Percentiles rank a stretch among this genome's conserved stretches.
Evolutionary conservation across 1,140 invertebrate species (phyloP).

Genomic region (Dufourea novaeangliae): DNA sequence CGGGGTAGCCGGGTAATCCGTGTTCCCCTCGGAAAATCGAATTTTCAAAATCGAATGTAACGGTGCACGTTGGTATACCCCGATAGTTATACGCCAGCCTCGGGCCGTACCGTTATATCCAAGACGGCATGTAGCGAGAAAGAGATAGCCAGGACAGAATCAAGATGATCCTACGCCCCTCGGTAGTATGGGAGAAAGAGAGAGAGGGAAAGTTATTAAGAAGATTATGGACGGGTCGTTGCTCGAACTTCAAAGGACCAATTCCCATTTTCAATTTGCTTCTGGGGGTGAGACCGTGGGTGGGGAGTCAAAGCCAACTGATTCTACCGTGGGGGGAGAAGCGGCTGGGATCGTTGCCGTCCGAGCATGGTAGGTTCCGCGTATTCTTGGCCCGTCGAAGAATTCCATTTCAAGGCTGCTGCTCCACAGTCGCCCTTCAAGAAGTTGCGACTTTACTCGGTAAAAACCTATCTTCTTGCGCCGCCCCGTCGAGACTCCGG

Average conservation of each 20-base stretch:
- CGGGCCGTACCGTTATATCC: neutral
- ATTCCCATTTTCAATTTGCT: conserved; percentile 79
- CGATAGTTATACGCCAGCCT: neutral
- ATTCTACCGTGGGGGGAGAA: no score
- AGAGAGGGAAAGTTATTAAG: conserved; percentile 74
- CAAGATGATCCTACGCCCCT: conserved; percentile 17
- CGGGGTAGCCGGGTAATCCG: no score
- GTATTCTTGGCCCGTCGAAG: conserved; percentile 65
- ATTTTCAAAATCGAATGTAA: neutral
- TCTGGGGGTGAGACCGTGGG: conserved; percentile 19
- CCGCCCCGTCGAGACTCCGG: no score
- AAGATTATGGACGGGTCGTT: conserved; percentile 74
- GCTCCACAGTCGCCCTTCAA: conserved; percentile 10
- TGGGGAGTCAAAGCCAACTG: conserved; percentile 62
- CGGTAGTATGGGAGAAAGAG: conserved; percentile 27
- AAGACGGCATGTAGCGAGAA: conserved; percentile 5
- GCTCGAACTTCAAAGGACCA: conserved; percentile 78
- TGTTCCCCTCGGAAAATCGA: neutral
- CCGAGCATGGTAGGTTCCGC: conserved; percentile 53
- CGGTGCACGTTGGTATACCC: neutral
- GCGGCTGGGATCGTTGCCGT: conserved; percentile 56
- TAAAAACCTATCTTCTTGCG: conserved; percentile 21
- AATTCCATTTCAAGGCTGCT: conserved; percentile 55
- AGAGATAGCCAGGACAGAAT: conserved; percentile 40
- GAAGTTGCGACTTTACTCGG: conserved; percentile 30